Percentiles rank a stretch among this genome's conserved stretches.
Evolutionary conservation across 2,113 vertebrate genomes (phyloP).

Genomic region (Pampusana beccarii): DNA sequence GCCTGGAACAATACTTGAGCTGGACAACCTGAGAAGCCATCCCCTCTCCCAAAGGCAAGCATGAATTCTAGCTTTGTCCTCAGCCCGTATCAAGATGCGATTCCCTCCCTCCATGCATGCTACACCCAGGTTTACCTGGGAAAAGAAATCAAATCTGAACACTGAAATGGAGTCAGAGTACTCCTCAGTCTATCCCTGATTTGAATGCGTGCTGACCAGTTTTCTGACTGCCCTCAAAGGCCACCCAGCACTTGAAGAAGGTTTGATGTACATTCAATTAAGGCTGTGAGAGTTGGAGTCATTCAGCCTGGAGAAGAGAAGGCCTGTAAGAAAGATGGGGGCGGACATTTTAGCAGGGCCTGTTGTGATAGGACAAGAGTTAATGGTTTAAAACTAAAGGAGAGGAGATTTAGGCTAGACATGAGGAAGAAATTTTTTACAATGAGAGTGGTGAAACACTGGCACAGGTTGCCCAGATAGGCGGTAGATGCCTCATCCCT

Average conservation of each 20-base stretch:
- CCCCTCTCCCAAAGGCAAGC: neutral
- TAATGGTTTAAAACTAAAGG: too few relatives aligned
- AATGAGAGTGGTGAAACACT: too few relatives aligned
- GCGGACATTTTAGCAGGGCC: too few relatives aligned
- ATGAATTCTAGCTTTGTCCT: neutral
- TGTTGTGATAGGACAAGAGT: too few relatives aligned
- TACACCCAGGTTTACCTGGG: neutral
- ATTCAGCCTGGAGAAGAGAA: too few relatives aligned
- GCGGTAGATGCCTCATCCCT: too few relatives aligned
- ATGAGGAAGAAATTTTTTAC: too few relatives aligned
- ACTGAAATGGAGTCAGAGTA: neutral
- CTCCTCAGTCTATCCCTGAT: neutral
- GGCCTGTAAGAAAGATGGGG: too few relatives aligned
- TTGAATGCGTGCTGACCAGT: neutral
- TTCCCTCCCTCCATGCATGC: neutral
- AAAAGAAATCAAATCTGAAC: neutral
- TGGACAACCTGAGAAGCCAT: neutral
- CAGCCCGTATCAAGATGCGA: neutral
- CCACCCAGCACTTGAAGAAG: neutral
- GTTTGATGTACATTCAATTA: neutral
- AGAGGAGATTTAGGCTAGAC: too few relatives aligned
- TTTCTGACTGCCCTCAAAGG: neutral
- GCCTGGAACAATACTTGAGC: neutral
- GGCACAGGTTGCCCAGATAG: too few relatives aligned
- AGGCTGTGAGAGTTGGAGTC: too few relatives aligned